Evolutionary conservation across 2,797 vertebrate species (phyloP), one percentile per base, ranked within the genome.

Genomic region (Myripristis jacobus): DNA sequence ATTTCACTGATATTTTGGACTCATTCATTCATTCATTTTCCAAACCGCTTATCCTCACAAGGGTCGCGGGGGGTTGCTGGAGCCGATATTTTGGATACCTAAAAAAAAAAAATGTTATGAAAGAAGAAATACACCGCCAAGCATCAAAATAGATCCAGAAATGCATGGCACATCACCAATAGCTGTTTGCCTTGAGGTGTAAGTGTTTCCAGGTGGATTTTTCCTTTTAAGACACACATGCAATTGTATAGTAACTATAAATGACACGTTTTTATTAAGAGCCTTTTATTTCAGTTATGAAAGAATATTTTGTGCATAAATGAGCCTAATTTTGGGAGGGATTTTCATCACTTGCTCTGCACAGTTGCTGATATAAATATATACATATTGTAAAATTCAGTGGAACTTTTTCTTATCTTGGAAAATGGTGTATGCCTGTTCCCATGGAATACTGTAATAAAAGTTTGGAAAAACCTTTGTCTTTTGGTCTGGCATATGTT

Each of bases 371-470:
- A 58, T 87, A 79, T 82, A 84, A 84, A 81, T 71, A 62, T 62
- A 52, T 85, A 66, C 80, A 85, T 87, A 89, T 87, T 93, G 89
- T 93, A 90, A 86, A 85, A 89, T 88, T 86, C 85, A 89, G 60
- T 87, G 66, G 82, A 90, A 84, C 64, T 81, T 90, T 93, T 94
- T 94, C 91, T 87, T 88, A 88, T 92, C 85, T 92, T 93, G 89
- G 88, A 93, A 93, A 94, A 93, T 91, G 86, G 81, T 93, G 89
- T 91, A 87, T 85, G 87, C 86, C 90, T 94, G 93, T 95, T 94
- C 94, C 94, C 92, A 94, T 95, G 94, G 94, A 95, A 95, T 95
- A 94, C 67, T 83, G 87, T 87, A 91, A 91, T 92, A 91, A 91
- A 88, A 81, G 52, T 70, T 78, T 69, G 79, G 36, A 87, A 87